Conservation (phyloP, 2,797 vertebrate genomes). For the Aselliscus stoliczkanus region DNA sequence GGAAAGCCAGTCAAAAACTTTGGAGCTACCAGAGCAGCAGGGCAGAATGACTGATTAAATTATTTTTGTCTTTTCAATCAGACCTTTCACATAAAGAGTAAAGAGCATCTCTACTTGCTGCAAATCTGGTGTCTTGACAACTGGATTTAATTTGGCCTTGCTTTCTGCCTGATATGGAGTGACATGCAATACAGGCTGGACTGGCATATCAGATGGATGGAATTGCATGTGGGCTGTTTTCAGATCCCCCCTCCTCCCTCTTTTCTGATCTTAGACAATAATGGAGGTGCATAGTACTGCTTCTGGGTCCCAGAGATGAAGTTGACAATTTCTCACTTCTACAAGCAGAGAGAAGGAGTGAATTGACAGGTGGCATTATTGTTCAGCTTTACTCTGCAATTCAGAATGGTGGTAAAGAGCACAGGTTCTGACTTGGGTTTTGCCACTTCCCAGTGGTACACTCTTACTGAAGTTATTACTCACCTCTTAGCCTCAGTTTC, state of each 20-base stretch:
- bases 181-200: conserved; percentile 53
- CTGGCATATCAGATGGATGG: conserved; percentile 15
- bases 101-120: conserved; percentile 54
- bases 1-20: conserved; percentile 48
- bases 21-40: neutral
- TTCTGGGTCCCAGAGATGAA: neutral
- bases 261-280: neutral
- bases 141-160: conserved; percentile 63
- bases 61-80: conserved; percentile 74
- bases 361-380: neutral
- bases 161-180: conserved; percentile 57
- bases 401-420: neutral
- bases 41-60: conserved; percentile 68
- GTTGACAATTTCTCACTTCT: neutral
- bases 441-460: neutral
- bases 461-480: neutral
- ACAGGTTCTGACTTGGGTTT: neutral
- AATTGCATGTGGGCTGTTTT: neutral
- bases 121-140: conserved; percentile 62
- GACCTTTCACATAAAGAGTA: conserved; percentile 60
- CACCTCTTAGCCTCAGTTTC: neutral
- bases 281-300: neutral
- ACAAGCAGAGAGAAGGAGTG: neutral
- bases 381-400: neutral
- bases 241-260: neutral